A percentile compares a stretch with the other conserved stretches of the same genome.
These are phyloP conservation scores for Xylota segnis DNA, from an alignment of 2,888 invertebrate species.

Conservation along the genomic window DNA sequence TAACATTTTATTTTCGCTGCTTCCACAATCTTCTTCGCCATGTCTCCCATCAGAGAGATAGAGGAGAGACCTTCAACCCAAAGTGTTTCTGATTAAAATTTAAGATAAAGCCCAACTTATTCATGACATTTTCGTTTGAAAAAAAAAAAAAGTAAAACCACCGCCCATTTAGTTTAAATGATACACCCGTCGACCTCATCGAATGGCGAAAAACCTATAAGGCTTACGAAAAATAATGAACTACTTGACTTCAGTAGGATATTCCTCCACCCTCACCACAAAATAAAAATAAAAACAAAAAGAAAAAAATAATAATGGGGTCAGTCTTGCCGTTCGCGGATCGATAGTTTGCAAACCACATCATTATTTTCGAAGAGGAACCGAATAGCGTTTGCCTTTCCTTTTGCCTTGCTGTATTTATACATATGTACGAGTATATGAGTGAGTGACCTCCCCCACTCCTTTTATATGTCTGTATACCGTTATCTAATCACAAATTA, in stretches of 20 bases:
- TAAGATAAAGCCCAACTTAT: slow-evolving; percentile 49
- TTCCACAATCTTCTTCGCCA: slow-evolving; percentile 16
- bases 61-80: slow-evolving; percentile 6
- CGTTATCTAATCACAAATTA: slow-evolving; percentile 26
- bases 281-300: not conserved
- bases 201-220: slow-evolving; percentile 14
- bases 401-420: not conserved
- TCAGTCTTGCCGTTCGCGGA: slow-evolving; percentile 36
- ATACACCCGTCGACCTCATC: slow-evolving; percentile 11
- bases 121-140: slow-evolving; percentile 33
- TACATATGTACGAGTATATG: slow-evolving; percentile 21
- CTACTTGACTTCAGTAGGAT: slow-evolving; percentile 42
- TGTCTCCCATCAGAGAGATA: slow-evolving; percentile 22
- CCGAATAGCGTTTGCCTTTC: not conserved
- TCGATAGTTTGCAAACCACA: slow-evolving; percentile 52
- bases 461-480: not conserved
- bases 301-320: slow-evolving; percentile 22
- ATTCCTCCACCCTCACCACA: not conserved
- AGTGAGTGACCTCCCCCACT: not conserved
- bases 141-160: slow-evolving; percentile 20
- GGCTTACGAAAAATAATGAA: slow-evolving; percentile 34
- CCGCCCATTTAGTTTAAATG: slow-evolving; percentile 33
- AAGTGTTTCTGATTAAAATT: slow-evolving; percentile 51
- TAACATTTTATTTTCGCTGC: slow-evolving; percentile 48
- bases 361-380: slow-evolving; percentile 24